These are phyloP conservation scores for Hystrix brachyura DNA, from an alignment of 2,113 vertebrate species.

Conservation along the genomic window DNA sequence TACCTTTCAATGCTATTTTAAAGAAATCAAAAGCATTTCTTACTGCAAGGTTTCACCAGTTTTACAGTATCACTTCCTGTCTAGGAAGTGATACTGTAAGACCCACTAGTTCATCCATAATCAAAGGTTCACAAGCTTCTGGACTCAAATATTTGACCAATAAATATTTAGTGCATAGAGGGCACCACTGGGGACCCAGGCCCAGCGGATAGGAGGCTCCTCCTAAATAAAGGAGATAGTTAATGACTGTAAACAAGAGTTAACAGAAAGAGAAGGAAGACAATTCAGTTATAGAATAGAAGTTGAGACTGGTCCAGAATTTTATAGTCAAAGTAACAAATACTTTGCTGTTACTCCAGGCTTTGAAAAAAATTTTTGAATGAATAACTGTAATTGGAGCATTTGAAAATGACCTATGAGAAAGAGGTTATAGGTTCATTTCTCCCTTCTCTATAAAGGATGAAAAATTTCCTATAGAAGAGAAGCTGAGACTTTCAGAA, in stretches of 20 bases:
- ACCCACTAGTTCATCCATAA: not conserved
- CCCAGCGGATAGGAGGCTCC: too few relatives aligned
- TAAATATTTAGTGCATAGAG: not conserved
- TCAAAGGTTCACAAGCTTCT: not conserved
- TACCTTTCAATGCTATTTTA: not conserved
- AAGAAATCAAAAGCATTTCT: slow-evolving; percentile 7
- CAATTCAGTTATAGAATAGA: not conserved
- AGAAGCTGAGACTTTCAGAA: not conserved
- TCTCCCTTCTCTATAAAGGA: not conserved
- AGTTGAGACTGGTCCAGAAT: not conserved
- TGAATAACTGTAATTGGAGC: not conserved
- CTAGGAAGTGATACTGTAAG: too few relatives aligned
- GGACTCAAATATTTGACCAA: not conserved
- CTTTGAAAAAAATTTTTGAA: not conserved
- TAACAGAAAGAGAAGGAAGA: slow-evolving; percentile 6
- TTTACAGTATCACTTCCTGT: not conserved
- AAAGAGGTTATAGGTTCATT: not conserved
- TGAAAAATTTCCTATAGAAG: not conserved
- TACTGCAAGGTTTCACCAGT: not conserved
- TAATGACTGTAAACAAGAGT: not conserved
- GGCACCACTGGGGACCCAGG: too few relatives aligned
- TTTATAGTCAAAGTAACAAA: not conserved
- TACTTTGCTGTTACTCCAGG: not conserved
- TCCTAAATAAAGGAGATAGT: not conserved
- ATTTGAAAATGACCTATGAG: not conserved